phyloP scores from a whole-genome alignment of 2,113 vertebrate species.

The Trinectes maculatus region DNA sequence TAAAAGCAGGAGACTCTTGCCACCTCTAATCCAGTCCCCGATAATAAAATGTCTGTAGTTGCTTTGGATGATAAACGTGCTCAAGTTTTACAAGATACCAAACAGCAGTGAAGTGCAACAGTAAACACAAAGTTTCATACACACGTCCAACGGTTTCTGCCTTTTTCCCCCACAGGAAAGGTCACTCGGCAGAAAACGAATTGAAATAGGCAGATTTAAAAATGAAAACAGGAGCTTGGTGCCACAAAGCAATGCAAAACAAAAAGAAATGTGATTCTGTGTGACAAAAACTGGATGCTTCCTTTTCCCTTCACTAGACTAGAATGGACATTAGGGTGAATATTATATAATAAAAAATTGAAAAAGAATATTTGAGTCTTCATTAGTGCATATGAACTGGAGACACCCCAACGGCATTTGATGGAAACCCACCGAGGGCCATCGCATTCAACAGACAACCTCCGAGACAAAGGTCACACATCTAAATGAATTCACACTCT shows the following conservation, averaged over 20 bases:
- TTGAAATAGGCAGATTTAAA: neutral
- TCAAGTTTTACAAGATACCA: conserved; percentile 40
- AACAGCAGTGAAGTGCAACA: conserved; percentile 41
- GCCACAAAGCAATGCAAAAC: neutral
- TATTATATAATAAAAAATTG: no score
- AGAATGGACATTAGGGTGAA: no score
- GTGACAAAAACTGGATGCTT: neutral
- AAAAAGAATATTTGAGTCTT: no score
- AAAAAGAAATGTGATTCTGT: neutral
- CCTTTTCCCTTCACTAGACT: no score
- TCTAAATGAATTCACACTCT: no score
- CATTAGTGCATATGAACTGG: no score
- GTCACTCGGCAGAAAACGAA: neutral
- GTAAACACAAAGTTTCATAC: conserved; percentile 29
- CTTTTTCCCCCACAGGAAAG: neutral
- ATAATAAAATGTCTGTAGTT: conserved; percentile 45
- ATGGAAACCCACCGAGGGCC: no score
- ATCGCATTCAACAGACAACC: no score
- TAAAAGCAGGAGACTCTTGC: conserved; percentile 25
- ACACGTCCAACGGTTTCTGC: conserved; percentile 2
- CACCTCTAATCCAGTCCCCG: conserved; percentile 18
- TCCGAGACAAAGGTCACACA: no score
- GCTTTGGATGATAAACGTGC: conserved; percentile 42
- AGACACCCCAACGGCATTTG: no score
- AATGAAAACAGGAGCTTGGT: neutral